Percentiles rank a stretch among this genome's conserved stretches.
phyloP scores from a whole-genome alignment of 2,113 vertebrate species.

The Baryphthengus martii region DNA sequence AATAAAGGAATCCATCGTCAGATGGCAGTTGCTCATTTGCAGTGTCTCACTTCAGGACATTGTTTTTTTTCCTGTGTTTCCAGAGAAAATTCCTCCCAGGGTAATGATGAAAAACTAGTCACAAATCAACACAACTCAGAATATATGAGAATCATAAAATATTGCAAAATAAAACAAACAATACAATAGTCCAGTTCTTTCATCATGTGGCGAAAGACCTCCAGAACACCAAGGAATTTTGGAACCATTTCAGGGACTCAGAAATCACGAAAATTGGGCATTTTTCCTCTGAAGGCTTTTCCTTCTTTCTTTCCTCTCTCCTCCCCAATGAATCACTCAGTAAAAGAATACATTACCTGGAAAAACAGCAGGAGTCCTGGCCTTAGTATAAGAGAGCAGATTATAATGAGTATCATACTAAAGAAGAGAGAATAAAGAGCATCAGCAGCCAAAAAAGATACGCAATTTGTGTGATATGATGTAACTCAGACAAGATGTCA shows the following conservation, averaged over 20 bases:
- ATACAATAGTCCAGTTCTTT: neutral
- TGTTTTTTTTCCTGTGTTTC: neutral
- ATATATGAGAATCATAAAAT: conserved; percentile 36
- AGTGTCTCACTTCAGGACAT: conserved; percentile 6
- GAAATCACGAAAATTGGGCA: neutral
- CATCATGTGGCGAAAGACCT: neutral
- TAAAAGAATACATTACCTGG: conserved; percentile 44
- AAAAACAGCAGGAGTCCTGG: conserved; percentile 16
- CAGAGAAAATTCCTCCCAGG: conserved; percentile 21
- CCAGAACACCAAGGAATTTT: conserved; percentile 37
- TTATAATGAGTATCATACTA: conserved; percentile 26
- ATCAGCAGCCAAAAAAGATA: neutral
- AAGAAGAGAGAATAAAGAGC: neutral
- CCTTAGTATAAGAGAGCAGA: neutral
- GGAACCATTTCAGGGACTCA: conserved; percentile 7
- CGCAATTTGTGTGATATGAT: neutral
- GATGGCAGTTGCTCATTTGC: neutral
- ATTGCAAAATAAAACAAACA: conserved; percentile 50
- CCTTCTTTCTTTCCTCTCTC: neutral
- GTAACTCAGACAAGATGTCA: conserved; percentile 20
- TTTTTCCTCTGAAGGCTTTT: conserved; percentile 11
- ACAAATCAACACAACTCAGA: conserved; percentile 43
- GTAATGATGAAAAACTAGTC: conserved; percentile 24
- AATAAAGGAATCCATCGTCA: neutral
- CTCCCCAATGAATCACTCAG: neutral